These are phyloP conservation scores for Drosophila pruinosa DNA, from an alignment of 1,140 invertebrate genomes.

Conservation along the genomic window DNA sequence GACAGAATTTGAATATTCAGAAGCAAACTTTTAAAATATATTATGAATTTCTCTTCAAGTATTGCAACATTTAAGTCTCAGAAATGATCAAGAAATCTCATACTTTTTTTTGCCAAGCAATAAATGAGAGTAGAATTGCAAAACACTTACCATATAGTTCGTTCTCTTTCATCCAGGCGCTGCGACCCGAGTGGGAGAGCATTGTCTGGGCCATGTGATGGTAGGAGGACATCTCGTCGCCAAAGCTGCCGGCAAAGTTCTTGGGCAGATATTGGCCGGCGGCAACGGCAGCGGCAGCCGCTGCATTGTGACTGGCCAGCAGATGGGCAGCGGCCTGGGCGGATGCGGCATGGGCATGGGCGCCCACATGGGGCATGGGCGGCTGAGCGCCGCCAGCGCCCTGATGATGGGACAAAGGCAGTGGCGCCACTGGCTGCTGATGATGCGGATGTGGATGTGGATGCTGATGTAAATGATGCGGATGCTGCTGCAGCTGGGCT, in stretches of 20 bases:
- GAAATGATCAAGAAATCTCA: too few relatives aligned
- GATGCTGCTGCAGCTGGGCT: slow-evolving; percentile 34
- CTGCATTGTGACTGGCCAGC: slow-evolving; percentile 75
- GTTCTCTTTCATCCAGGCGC: slow-evolving; percentile 80
- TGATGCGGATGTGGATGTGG: slow-evolving; percentile 30
- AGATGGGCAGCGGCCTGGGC: slow-evolving; percentile 75
- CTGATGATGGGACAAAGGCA: slow-evolving; percentile 48
- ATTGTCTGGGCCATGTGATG: slow-evolving; percentile 80
- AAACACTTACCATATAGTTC: slow-evolving; percentile 75
- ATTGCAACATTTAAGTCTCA: too few relatives aligned
- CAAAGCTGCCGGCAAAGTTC: slow-evolving; percentile 70
- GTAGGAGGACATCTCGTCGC: slow-evolving; percentile 78
- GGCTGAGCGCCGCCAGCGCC: slow-evolving; percentile 22
- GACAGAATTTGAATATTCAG: too few relatives aligned
- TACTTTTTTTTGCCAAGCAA: too few relatives aligned
- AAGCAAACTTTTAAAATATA: too few relatives aligned
- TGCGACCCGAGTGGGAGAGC: slow-evolving; percentile 71
- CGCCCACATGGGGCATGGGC: slow-evolving; percentile 33
- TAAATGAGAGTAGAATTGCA: too few relatives aligned
- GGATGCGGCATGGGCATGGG: slow-evolving; percentile 51
- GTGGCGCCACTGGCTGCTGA: slow-evolving; percentile 34
- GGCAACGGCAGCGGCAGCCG: slow-evolving; percentile 69
- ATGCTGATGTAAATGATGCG: slow-evolving; percentile 25
- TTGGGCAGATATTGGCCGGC: slow-evolving; percentile 79
- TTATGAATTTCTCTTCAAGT: too few relatives aligned